Evolutionary conservation across 2,888 invertebrate species (phyloP), one percentile per base, ranked within the genome.

Genomic region (Diarsia dahlii): DNA sequence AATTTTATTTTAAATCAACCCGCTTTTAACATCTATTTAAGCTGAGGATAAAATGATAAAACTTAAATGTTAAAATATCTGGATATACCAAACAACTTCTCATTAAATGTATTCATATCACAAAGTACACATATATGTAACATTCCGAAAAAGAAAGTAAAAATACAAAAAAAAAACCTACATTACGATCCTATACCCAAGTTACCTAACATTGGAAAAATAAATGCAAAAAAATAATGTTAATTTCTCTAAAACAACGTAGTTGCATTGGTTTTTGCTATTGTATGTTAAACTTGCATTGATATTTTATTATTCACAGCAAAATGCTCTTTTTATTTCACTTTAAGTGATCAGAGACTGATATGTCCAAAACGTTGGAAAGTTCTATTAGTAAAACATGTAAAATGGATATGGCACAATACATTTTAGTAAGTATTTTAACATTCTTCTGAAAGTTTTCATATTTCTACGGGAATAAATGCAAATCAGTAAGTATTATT

Each of bases 91-190:
- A 88, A 88, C 84, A 94, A 93, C 93, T 90, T 92, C 90, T 91
- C 91, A 89, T 93, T 93, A 94, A 90, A 91, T 90, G 91, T 91
- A 92, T 91, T 94, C 93, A 95, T 95, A 96, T 96, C 96, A 96
- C 96, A 96, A 95, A 95, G 91, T 93, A 94, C 93, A 92, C 94
- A 95, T 82, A 84, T 88, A 88, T 88, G 87, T 88, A 88, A 88
- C 88, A 86, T 88, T 86, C 81, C 84, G 88, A 87, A 82, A 86
- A 93, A 92, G 92, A 92, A 91, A 93, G 91, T 90, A 91, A 91
- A 94, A 92, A 91, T 89, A 90, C 91, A 92, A 92, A 92, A 91
- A 28, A 28, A 91, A 89, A 90, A 89, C 89, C 89, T 93, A 91
- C 87, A 89, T 91, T 90, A 94, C 84, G 90, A 90, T 89, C 90